Conservation (phyloP, 2,113 vertebrate genomes). For the Psittacara wagleri region DNA sequence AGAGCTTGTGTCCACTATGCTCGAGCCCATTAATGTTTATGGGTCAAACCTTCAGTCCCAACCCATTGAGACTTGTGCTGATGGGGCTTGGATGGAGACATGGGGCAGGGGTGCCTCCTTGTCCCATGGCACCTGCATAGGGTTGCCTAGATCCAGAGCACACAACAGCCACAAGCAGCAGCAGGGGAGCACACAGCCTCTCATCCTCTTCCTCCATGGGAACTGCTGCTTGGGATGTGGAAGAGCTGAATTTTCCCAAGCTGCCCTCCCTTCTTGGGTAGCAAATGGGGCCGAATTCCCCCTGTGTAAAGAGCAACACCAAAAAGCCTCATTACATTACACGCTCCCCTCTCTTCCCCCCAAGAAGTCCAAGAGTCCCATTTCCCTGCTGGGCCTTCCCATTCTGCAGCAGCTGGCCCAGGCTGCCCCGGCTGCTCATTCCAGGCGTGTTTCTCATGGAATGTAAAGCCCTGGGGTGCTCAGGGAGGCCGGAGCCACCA, state of each 20-base stretch:
- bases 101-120: background rate
- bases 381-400: background rate
- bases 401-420: background rate
- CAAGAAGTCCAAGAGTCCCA: background rate
- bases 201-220: background rate
- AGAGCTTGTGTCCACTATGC: background rate
- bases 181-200: rapidly evolving
- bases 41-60: background rate
- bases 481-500: background rate
- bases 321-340: background rate
- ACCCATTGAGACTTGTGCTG: background rate
- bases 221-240: too few species aligned
- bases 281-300: rapidly evolving
- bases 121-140: background rate
- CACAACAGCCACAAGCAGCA: background rate
- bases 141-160: background rate
- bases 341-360: background rate
- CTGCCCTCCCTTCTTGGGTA: background rate
- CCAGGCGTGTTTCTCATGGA: conserved; percentile 40
- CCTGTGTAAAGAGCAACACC: rapidly evolving
- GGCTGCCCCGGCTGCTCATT: conserved; percentile 15
- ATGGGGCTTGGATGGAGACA: background rate
- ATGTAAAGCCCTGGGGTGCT: conserved; percentile 53
- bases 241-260: background rate
- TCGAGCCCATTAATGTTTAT: background rate